Base-by-base conservation (phyloP, 2,888 invertebrate species). In the Drosophila falleni region DNA sequence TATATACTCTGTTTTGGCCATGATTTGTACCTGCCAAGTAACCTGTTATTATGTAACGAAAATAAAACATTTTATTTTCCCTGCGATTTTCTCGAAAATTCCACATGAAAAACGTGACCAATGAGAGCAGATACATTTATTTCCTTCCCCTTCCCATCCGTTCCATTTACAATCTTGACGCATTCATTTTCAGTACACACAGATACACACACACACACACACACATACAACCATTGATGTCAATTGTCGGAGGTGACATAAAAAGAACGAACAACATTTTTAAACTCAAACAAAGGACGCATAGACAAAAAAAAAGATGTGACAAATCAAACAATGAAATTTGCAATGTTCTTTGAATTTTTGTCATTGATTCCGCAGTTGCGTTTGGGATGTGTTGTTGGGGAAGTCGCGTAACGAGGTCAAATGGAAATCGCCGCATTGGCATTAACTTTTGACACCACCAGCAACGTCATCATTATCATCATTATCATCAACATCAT, bases 361-460 rank as follows among this genome's bases (percentile, higher is more conserved):
- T 50, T 85, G 84, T 74, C 83, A 80, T 74, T 71, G 88, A 77
- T 79, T 63, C 75, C 65, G 31, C 33, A 33, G 33, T 16, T 1
- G 29, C 29, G 29, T 29, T 29, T 8, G 8, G 29, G 6, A 29
- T 29, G 51, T 50, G 65, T 58, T 66, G 61, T 44, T 41, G 60
- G 54, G 72, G 63, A 72, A 72, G 64, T 75, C 75, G 74, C 67
- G 80, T 75, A 84, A 84, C 86, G 84, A 87, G 84, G 88, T 84
- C 88, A 84, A 84, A 84, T 84, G 84, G 84, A 84, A 84, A 84
- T 84, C 84, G 84, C 88, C 88, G 86, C 73, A 86, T 87, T 82
- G 78, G 84, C 84, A 86, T 85, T 84, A 84, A 87, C 84, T 84
- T 87, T 87, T 87, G 86, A 84, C 88, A 82, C 77, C 77, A 71